A percentile compares a stretch with the other conserved stretches of the same genome.
Conservation (phyloP, 1,140 invertebrate genomes). For the Coptotermes formosanus region DNA sequence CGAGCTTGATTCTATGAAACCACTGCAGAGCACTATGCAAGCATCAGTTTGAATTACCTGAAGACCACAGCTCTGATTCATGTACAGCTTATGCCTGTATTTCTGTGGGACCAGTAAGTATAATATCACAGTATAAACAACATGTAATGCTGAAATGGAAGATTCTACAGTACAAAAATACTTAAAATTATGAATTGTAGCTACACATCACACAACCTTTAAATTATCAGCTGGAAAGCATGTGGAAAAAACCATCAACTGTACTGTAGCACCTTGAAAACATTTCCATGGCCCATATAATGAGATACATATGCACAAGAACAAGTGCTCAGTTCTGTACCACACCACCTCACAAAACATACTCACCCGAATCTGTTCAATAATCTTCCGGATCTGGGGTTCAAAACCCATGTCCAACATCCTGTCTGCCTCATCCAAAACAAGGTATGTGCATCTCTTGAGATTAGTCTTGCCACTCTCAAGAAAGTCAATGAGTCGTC, state of each 20-base stretch:
- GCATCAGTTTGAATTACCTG: no score
- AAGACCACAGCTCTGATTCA: no score
- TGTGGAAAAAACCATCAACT: background rate
- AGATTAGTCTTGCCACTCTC: constrained; percentile 85
- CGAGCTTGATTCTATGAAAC: no score
- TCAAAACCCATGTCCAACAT: constrained; percentile 98
- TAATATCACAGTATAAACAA: no score
- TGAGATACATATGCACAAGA: background rate
- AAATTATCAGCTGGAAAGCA: background rate
- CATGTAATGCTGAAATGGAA: no score
- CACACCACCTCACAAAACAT: background rate
- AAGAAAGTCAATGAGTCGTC: constrained; percentile 85
- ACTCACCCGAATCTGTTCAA: constrained; percentile 80
- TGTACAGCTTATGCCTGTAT: no score
- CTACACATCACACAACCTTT: no score
- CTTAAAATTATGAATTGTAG: background rate
- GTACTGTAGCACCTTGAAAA: background rate
- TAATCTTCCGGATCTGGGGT: constrained; percentile 91
- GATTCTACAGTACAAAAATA: background rate
- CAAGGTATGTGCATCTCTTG: constrained; percentile 82
- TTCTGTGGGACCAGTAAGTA: no score
- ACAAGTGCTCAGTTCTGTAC: background rate
- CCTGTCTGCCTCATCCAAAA: constrained; percentile 91
- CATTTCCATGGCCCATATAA: background rate
- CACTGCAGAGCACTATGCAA: no score